phyloP scores from a whole-genome alignment of 2,797 vertebrate genomes.

The Diplodus sargus region DNA sequence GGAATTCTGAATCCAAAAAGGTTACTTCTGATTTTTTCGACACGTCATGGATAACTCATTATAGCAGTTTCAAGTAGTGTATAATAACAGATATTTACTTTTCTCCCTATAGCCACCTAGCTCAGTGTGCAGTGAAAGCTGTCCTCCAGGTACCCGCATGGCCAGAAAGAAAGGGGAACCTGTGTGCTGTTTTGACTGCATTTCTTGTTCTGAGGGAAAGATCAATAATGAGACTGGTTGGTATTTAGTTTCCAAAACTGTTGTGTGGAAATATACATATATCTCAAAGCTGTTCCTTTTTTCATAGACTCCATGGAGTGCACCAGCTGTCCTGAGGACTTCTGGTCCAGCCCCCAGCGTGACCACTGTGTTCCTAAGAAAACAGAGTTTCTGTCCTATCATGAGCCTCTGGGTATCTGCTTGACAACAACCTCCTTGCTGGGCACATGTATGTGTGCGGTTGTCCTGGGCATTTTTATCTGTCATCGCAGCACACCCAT shows the following conservation, averaged over 20 bases:
- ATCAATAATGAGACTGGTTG: too few relatives aligned
- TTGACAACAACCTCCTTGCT: slow-evolving; percentile 36
- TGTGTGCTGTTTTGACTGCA: too few relatives aligned
- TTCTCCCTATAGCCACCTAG: slow-evolving; percentile 60
- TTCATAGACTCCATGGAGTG: slow-evolving; percentile 72
- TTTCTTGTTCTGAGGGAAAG: too few relatives aligned
- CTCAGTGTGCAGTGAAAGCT: slow-evolving; percentile 78
- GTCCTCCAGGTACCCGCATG: slow-evolving; percentile 73
- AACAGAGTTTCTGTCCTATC: too few relatives aligned
- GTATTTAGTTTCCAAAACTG: too few relatives aligned
- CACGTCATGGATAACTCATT: not conserved
- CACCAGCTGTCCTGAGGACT: slow-evolving; percentile 54
- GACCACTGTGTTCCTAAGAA: too few relatives aligned
- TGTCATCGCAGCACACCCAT: slow-evolving; percentile 60
- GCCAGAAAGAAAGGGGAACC: slow-evolving; percentile 58
- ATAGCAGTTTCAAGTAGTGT: not conserved
- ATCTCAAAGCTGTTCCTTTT: not conserved
- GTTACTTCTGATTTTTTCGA: slow-evolving; percentile 28
- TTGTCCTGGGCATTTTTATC: slow-evolving; percentile 62
- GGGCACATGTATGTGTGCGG: slow-evolving; percentile 48
- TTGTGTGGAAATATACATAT: too few relatives aligned
- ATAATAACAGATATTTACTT: not conserved
- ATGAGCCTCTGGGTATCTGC: too few relatives aligned
- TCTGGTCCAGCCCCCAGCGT: slow-evolving; percentile 23
- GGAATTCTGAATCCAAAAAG: slow-evolving; percentile 74